These are phyloP conservation scores for Anthophora plumipes DNA, from an alignment of 2,888 invertebrate genomes.

Conservation along the genomic window DNA sequence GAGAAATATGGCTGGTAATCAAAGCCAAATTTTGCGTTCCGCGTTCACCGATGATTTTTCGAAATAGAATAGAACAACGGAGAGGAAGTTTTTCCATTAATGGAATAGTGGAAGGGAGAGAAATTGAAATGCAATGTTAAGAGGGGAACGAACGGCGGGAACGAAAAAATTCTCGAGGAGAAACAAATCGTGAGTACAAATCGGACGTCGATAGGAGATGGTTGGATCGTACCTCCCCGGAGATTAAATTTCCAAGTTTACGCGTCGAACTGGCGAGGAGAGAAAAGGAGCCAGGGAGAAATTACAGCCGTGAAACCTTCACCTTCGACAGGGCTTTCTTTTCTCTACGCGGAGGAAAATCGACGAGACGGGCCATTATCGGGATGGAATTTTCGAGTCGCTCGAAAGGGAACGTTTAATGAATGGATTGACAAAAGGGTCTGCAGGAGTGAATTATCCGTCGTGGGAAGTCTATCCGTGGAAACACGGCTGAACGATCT, in stretches of 20 bases:
- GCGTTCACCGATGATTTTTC: not conserved
- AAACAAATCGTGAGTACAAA: constrained; percentile 13
- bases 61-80: too few relatives aligned
- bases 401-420: constrained; percentile 19
- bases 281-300: not conserved
- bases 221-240: constrained; percentile 17
- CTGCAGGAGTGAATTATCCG: constrained; percentile 1
- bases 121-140: too few relatives aligned
- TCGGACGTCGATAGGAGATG: constrained; percentile 2
- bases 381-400: constrained; percentile 45
- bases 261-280: constrained; percentile 3
- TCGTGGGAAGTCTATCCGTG: too few relatives aligned
- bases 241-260: constrained; percentile 58
- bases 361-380: constrained; percentile 25
- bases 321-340: constrained; percentile 29
- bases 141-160: too few relatives aligned
- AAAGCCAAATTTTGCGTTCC: not conserved
- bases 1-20: too few relatives aligned
- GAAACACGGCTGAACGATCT: too few relatives aligned
- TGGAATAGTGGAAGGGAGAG: too few relatives aligned
- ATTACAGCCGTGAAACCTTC: constrained; percentile 35
- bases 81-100: too few relatives aligned
- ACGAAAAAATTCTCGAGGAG: not conserved
- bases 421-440: constrained; percentile 23
- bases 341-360: constrained; percentile 3